Evolutionary conservation across 2,113 vertebrate species (phyloP), one percentile per base, ranked within the genome.

Genomic region (Stegastes partitus): DNA sequence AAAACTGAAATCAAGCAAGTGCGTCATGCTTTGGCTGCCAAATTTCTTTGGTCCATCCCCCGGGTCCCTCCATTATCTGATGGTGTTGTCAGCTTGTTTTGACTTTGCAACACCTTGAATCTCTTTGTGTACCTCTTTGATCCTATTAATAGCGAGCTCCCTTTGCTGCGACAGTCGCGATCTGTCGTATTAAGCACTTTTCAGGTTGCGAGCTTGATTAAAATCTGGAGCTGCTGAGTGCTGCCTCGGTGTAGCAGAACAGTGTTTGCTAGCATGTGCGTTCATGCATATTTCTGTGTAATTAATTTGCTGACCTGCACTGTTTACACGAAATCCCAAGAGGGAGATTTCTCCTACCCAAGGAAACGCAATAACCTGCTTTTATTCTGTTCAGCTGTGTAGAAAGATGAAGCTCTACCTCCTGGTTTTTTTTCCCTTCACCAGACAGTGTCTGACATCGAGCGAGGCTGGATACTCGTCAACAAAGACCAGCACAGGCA

Each of bases 401-500:
- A 64, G 50, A 79, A 59, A 82, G 25, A 79, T 68, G 49, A 88
- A 78, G n/a, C 23, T 22, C 67, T 11, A 42, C 3, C 54, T 59
- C 4, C 71, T 66, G 19, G n/a, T n/a, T n/a, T n/a, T n/a, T 79
- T 67, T 79, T 74, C 78, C 63, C 51, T 78, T 72, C 78, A 64
- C 57, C 82, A 99, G 98, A 97, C 98, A 0, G 96, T 99, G 69
- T 96, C 97, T 0, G 98, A 99, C 92, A 97, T 99, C 0, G 98
- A 99, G 84, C 96, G 93, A 0, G 96, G 97, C 12, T 99, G 98
- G 98, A 98, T 99, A 76, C 93, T 98, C 4, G 98, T 98, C 84
- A 99, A 95, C 94, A 99, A 99, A 92, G 98, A 99, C 22, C 98
- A 99, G 82, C 98, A 97, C 82, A 93, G 96, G 77, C 98, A 99